phyloP scores from a whole-genome alignment of 2,113 vertebrate species.

The Crypturellus undulatus region DNA sequence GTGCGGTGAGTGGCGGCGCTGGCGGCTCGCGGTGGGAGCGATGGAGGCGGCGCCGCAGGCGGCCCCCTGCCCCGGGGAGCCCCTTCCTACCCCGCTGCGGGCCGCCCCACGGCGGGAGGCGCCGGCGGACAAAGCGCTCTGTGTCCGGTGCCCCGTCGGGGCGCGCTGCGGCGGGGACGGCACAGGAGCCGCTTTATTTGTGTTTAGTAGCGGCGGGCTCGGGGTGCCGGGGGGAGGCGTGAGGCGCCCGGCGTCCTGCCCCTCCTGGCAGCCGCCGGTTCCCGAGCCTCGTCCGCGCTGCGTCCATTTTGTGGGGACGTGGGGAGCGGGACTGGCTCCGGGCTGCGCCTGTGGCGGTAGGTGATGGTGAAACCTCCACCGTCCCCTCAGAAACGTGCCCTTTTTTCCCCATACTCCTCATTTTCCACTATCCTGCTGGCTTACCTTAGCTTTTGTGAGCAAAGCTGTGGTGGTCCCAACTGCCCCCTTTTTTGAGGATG shows the following conservation, averaged over 20 bases:
- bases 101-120: background rate
- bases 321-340: no score
- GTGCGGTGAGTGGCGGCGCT: conserved; percentile 63
- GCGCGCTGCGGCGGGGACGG: background rate
- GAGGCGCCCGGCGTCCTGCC: background rate
- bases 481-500: no score
- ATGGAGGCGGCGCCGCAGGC: background rate
- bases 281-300: background rate
- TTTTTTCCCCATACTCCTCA: background rate
- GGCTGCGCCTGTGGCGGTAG: background rate
- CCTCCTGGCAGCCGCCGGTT: background rate
- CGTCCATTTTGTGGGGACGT: background rate
- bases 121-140: background rate
- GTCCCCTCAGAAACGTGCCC: rapidly evolving
- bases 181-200: background rate
- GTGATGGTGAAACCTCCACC: background rate
- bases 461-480: rapidly evolving
- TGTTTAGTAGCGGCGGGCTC: no score
- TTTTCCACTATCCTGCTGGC: no score
- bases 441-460: rapidly evolving
- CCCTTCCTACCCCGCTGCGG: background rate
- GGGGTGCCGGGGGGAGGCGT: background rate
- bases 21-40: background rate
- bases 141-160: background rate
- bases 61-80: background rate